Evolutionary conservation across 2,797 vertebrate species (phyloP).

Genomic region (Sebastes nivosus): DNA sequence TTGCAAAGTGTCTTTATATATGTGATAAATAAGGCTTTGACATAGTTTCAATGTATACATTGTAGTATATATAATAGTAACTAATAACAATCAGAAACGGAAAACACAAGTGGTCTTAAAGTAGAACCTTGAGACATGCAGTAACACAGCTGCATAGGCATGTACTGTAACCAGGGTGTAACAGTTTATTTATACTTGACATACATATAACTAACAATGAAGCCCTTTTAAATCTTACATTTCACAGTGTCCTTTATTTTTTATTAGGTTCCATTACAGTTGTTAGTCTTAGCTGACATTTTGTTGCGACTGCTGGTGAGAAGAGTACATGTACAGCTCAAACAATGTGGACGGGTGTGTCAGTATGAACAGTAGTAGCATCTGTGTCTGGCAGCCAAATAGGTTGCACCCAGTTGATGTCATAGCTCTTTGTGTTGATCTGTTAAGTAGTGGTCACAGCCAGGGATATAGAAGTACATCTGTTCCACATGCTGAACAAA

Average conservation of each 20-base stretch:
- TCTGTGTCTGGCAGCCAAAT: conserved; percentile 65
- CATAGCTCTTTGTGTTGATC: conserved; percentile 58
- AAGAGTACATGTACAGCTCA: conserved; percentile 30
- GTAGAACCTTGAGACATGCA: neutral
- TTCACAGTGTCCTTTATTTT: neutral
- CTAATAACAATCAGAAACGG: neutral
- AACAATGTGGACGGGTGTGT: conserved; percentile 55
- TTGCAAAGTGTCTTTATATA: neutral
- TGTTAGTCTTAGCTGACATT: neutral
- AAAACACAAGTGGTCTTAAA: neutral
- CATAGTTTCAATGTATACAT: neutral
- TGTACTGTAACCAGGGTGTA: neutral
- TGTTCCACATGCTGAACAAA: conserved; percentile 53
- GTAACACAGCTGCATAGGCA: neutral
- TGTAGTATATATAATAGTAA: neutral
- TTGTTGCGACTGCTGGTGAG: neutral
- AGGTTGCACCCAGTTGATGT: conserved; percentile 78
- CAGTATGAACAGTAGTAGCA: conserved; percentile 70
- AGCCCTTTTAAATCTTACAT: neutral
- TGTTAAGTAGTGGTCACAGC: conserved; percentile 42
- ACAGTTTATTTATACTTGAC: neutral
- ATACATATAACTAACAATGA: neutral
- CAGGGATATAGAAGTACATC: conserved; percentile 46
- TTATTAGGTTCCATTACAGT: neutral
- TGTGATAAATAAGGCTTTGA: neutral